phyloP scores from a whole-genome alignment of 2,888 invertebrate genomes.

The Helicoverpa assulta region DNA sequence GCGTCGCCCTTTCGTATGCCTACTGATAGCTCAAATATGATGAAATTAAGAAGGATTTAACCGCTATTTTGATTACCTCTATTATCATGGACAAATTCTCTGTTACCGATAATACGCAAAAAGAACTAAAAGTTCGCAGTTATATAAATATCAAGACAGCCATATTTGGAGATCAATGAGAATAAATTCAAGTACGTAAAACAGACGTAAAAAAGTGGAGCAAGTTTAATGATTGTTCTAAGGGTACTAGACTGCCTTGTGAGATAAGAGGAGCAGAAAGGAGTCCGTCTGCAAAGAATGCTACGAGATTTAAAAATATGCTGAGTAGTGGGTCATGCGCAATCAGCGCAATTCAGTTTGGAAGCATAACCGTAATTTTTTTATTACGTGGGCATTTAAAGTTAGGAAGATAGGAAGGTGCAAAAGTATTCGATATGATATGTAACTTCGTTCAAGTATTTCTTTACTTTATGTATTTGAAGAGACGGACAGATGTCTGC shows the following conservation, averaged over 20 bases:
- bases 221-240: slow-evolving; percentile 31
- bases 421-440: no score
- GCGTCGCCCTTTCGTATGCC: no score
- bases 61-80: no score
- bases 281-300: slow-evolving; percentile 1
- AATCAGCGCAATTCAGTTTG: slow-evolving; percentile 1
- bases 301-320: slow-evolving; percentile 13
- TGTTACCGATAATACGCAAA: not conserved
- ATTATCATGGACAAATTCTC: no score
- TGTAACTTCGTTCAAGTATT: no score
- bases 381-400: no score
- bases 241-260: slow-evolving; percentile 57
- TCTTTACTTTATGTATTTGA: no score
- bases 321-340: slow-evolving; percentile 21
- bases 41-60: no score
- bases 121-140: not conserved
- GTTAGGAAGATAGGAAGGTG: no score
- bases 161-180: slow-evolving; percentile 49
- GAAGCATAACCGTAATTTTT: no score
- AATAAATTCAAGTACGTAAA: slow-evolving; percentile 41
- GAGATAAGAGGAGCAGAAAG: slow-evolving; percentile 44
- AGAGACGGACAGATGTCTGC: no score
- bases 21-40: no score
- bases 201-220: slow-evolving; percentile 40
- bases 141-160: slow-evolving; percentile 18